Percentiles rank a stretch among this genome's conserved stretches.
phyloP scores from a whole-genome alignment of 1,140 invertebrate species.

The Colletes gigas region DNA sequence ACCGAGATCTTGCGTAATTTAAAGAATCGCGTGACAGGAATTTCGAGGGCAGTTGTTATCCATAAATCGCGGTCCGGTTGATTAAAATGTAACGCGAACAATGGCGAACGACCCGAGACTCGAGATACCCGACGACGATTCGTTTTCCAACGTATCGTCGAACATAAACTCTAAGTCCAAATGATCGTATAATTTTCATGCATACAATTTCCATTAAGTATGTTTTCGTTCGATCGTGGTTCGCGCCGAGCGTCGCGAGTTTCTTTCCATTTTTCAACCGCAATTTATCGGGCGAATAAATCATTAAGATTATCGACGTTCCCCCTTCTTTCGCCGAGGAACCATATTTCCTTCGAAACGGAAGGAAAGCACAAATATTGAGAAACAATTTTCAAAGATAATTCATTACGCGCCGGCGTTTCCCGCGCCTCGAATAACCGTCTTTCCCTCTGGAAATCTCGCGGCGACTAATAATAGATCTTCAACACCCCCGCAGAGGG shows the following conservation, averaged over 20 bases:
- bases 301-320: too few species aligned
- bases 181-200: too few species aligned
- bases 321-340: too few species aligned
- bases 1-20: not conserved
- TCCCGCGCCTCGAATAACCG: not conserved
- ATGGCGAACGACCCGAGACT: too few species aligned
- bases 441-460: not conserved
- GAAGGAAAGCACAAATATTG: not conserved
- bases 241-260: too few species aligned
- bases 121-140: too few species aligned
- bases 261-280: too few species aligned
- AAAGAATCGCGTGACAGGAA: not conserved
- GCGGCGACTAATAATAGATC: conserved; percentile 13
- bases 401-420: conserved; percentile 1
- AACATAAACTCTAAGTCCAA: too few species aligned
- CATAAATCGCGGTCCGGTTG: not conserved
- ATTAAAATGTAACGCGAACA: not conserved
- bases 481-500: not conserved
- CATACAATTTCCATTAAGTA: too few species aligned
- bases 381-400: not conserved
- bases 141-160: too few species aligned
- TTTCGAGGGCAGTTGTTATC: not conserved
- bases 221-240: too few species aligned
- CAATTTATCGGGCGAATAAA: too few species aligned
- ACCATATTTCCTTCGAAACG: not conserved